These are phyloP conservation scores for Anoplolepis gracilipes DNA, from an alignment of 1,140 invertebrate species.

Conservation along the genomic window DNA sequence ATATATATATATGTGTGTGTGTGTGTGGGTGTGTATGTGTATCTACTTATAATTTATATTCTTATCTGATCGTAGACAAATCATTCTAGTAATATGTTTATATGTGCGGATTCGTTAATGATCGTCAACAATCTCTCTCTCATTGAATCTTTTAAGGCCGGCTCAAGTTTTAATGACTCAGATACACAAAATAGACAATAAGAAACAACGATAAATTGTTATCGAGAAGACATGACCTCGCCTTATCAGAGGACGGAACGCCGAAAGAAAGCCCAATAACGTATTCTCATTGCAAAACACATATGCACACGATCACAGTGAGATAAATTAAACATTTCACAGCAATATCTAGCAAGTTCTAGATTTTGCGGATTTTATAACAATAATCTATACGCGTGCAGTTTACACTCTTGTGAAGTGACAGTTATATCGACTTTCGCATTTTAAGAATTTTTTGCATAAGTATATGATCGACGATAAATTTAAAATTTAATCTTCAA, in stretches of 20 bases:
- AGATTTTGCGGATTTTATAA: not conserved
- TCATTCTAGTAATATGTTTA: conserved; percentile 1
- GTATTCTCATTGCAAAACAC: conserved; percentile 41
- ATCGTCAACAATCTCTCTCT: not conserved
- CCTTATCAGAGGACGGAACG: conserved; percentile 47
- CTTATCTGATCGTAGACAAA: not conserved
- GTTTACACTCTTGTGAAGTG: not conserved
- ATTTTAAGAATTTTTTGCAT: not conserved
- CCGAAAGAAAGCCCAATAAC: conserved; percentile 41
- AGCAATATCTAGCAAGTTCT: not conserved
- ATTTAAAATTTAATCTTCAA: not conserved
- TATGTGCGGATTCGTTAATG: not conserved
- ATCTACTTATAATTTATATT: not conserved
- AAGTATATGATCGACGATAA: not conserved
- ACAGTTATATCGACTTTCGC: not conserved
- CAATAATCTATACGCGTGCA: not conserved
- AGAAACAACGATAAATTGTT: conserved; percentile 71
- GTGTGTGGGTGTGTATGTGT: no score
- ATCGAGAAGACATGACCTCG: conserved; percentile 77
- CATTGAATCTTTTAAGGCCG: conserved; percentile 21
- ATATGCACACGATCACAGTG: not conserved
- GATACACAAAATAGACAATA: conserved; percentile 71
- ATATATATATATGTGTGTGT: no score
- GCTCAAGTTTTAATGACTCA: conserved; percentile 51
- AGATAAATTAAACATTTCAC: not conserved